Percentiles rank a stretch among this genome's conserved stretches.
Evolutionary conservation across 2,113 vertebrate genomes (phyloP).

Genomic region (cattle (Bos taurus)): DNA sequence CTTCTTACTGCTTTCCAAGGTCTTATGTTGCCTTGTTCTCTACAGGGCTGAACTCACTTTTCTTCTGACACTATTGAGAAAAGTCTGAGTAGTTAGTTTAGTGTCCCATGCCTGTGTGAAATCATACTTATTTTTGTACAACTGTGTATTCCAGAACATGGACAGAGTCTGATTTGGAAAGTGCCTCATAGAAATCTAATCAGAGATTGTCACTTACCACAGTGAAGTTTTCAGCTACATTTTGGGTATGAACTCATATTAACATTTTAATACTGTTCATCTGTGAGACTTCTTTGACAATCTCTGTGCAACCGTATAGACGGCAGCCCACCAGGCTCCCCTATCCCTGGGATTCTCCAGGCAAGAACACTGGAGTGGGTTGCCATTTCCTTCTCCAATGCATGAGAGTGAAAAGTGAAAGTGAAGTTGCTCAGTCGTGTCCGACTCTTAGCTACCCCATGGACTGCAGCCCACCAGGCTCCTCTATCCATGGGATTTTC

Average conservation of each 20-base stretch:
- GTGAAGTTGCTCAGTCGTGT: too few relatives aligned
- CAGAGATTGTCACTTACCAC: neutral
- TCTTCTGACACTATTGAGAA: constrained; percentile 4
- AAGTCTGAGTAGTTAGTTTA: neutral
- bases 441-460: too few relatives aligned
- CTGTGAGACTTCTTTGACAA: neutral
- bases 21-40: constrained; percentile 28
- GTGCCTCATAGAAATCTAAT: constrained; percentile 34
- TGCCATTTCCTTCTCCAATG: too few relatives aligned
- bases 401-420: too few relatives aligned
- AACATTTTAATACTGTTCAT: constrained; percentile 18
- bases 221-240: neutral
- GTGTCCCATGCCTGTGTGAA: neutral
- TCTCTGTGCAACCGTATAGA: too few relatives aligned
- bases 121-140: constrained; percentile 17
- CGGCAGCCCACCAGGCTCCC: too few relatives aligned
- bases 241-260: constrained; percentile 33
- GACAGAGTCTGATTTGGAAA: neutral
- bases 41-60: neutral
- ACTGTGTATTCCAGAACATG: constrained; percentile 2
- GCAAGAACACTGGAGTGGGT: too few relatives aligned
- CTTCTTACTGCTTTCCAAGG: constrained; percentile 37
- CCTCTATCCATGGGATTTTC: too few relatives aligned
- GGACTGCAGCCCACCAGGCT: too few relatives aligned
- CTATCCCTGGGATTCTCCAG: too few relatives aligned